phyloP scores from a whole-genome alignment of 2,797 vertebrate species.

The Parauchenoglanis ngamensis region DNA sequence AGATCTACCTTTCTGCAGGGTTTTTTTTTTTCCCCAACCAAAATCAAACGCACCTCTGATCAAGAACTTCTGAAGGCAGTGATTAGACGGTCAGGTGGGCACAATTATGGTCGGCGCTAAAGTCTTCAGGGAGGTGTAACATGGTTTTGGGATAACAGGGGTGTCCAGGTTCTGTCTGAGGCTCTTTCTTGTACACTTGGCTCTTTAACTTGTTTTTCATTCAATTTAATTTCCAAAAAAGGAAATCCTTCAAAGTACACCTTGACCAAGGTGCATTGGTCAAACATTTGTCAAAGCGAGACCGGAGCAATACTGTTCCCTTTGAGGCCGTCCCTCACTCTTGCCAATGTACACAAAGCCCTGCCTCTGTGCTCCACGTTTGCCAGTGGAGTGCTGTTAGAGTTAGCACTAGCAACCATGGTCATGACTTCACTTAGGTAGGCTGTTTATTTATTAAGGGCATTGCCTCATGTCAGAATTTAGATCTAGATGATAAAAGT shows the following conservation, averaged over 20 bases:
- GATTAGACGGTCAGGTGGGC: too few relatives aligned
- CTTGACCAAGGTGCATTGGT: neutral
- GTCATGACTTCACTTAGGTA: neutral
- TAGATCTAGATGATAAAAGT: neutral
- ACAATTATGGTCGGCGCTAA: too few relatives aligned
- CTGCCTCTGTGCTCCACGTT: neutral
- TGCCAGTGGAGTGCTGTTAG: neutral
- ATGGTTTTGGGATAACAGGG: neutral
- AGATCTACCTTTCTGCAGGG: too few relatives aligned
- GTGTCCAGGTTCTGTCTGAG: neutral
- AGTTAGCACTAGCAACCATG: neutral
- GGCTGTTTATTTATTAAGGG: neutral
- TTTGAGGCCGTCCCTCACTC: neutral
- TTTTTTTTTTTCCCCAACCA: too few relatives aligned
- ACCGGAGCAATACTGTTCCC: neutral
- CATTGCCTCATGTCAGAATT: neutral
- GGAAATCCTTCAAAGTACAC: neutral
- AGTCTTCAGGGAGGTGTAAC: too few relatives aligned
- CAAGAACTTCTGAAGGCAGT: too few relatives aligned
- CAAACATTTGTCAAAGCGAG: neutral
- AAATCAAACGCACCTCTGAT: too few relatives aligned
- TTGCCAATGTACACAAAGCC: constrained; percentile 5
- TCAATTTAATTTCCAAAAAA: neutral
- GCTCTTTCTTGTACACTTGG: neutral
- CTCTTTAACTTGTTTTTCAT: neutral